Evolutionary conservation across 2,113 vertebrate species (phyloP), one percentile per base, ranked within the genome.

Genomic region (Heterochromis multidens): DNA sequence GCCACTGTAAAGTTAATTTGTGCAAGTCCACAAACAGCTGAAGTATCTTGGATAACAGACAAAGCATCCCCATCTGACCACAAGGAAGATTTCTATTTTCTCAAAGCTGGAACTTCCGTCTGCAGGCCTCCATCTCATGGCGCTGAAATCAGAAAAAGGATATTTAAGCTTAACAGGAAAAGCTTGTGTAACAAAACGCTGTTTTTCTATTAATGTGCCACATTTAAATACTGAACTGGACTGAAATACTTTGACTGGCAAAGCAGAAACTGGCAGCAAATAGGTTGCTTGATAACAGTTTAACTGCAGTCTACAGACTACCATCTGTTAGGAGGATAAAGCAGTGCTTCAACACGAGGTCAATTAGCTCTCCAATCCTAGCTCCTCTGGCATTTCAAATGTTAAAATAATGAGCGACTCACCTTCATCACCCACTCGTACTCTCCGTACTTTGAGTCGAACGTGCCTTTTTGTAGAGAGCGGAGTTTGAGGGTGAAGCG

Each of bases 361-460:
- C 13, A 5, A 14, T 17, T 6, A 49, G 7, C 2, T 49, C 4
- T 17, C 16, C 16, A 49, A 14, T 49, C 46, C 16, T 6, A 49
- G 46, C 14, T 17, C 14, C 46, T 49, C 46, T 17, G 16, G 46
- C 46, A 49, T 49, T 49, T 49, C 1, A 49, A 17, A 17, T 12
- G 13, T 13, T 43, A 14, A 43, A 43, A 13, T 9, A 54, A 11
- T n/a, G 4, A n/a, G 54, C 29, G 6, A 89, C 94, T 93, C 94
- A 99, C 99, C 98, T 99, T 99, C 91, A 99, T 97, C 88, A 99
- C 96, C 99, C 99, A 99, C 94, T 99, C 99, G 56, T 99, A 99
- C 79, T 99, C 98, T 74, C 99, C 99, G 83, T 97, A 99, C 93
- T 99, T 99, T 57, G 99, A 99, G 95, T 99, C 98, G 90, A 99